phyloP scores from a whole-genome alignment of 1,140 invertebrate species.

The Bombus superbus region DNA sequence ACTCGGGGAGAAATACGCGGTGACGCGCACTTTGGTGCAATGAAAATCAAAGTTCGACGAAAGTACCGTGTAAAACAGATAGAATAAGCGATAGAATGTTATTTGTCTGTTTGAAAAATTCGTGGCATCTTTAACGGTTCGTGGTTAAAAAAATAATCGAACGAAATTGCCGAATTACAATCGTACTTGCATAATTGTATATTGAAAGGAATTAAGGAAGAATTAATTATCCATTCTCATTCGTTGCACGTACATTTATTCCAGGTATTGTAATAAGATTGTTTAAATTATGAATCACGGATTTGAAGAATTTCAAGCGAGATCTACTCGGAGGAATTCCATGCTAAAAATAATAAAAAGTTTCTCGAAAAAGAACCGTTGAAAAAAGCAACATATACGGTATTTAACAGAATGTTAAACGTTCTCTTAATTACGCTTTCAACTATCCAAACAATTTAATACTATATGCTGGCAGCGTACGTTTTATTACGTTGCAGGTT shows the following conservation, averaged over 20 bases:
- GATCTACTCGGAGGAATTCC: too few species aligned
- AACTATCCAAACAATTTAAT: background rate
- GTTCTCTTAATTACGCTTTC: background rate
- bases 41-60: background rate
- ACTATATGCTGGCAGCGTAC: background rate
- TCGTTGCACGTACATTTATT: too few species aligned
- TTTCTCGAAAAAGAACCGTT: background rate
- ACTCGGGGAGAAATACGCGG: background rate
- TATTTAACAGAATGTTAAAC: background rate
- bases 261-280: too few species aligned
- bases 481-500: background rate
- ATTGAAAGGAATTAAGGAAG: too few species aligned
- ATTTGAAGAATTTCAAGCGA: too few species aligned
- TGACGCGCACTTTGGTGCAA: background rate
- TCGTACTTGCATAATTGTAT: too few species aligned
- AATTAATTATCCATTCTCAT: background rate
- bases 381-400: background rate
- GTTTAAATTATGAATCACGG: too few species aligned
- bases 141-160: too few species aligned
- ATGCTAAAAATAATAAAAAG: background rate
- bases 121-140: too few species aligned
- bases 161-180: too few species aligned
- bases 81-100: background rate
- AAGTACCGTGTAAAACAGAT: background rate
- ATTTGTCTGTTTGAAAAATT: background rate